These are phyloP conservation scores for Thecocarcelia acutangulata DNA, from an alignment of 2,888 invertebrate species.

Conservation along the genomic window DNA sequence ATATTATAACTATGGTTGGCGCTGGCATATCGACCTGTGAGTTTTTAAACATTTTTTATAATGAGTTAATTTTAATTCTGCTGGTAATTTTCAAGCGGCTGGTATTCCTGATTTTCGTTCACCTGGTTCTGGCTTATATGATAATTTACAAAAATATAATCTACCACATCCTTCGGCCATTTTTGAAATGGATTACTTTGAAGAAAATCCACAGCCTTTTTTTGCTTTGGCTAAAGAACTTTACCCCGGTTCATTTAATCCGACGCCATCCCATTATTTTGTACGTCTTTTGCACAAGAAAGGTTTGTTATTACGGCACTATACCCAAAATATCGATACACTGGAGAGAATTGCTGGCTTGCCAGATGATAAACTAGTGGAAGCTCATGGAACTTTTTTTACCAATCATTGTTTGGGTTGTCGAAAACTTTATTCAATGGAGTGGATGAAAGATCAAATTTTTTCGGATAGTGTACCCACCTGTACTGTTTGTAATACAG, in stretches of 20 bases:
- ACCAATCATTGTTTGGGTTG: conserved; percentile 93
- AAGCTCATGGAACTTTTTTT: conserved; percentile 97
- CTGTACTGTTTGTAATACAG: conserved; percentile 88
- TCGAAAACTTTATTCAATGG: conserved; percentile 86
- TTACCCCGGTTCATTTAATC: conserved; percentile 92
- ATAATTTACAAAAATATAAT: conserved; percentile 94
- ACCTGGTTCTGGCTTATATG: conserved; percentile 94
- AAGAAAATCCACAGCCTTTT: conserved; percentile 94
- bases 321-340: conserved; percentile 96
- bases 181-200: conserved; percentile 94
- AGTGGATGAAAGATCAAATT: conserved; percentile 93
- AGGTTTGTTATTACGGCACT: conserved; percentile 88
- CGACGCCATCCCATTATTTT: conserved; percentile 95
- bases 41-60: no score
- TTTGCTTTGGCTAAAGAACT: conserved; percentile 94
- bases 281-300: conserved; percentile 92
- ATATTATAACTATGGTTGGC: conserved; percentile 95
- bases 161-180: conserved; percentile 95
- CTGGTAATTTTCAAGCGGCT: conserved; percentile 74
- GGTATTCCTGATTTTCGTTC: conserved; percentile 98
- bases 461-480: conserved; percentile 88
- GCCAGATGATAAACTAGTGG: conserved; percentile 91
- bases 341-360: conserved; percentile 93
- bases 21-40: conserved; percentile 98
- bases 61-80: neutral